phyloP scores from a whole-genome alignment of 2,888 invertebrate genomes.

The Sericinus montela region DNA sequence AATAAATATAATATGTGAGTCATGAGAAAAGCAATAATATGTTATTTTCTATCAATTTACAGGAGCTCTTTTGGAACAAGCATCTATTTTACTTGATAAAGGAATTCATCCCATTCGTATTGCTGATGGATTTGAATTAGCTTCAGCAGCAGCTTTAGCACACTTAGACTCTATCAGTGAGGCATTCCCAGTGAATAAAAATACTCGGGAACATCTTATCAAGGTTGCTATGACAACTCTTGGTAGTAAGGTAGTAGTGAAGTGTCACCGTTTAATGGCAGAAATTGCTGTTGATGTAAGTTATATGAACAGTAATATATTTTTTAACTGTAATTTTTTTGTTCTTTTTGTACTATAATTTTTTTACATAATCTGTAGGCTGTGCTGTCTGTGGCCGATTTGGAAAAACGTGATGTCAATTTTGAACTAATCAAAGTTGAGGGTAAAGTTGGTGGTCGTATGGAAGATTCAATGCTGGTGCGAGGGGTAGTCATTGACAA shows the following conservation, averaged over 20 bases:
- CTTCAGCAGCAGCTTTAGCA: slow-evolving; percentile 91
- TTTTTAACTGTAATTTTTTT: too few species aligned
- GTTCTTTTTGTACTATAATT: neutral
- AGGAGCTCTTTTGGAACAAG: slow-evolving; percentile 97
- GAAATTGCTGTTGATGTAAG: slow-evolving; percentile 93
- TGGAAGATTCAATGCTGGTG: slow-evolving; percentile 98
- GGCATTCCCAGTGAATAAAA: slow-evolving; percentile 90
- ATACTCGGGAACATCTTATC: slow-evolving; percentile 92
- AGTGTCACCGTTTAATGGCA: slow-evolving; percentile 98
- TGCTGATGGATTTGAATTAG: slow-evolving; percentile 98
- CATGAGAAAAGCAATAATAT: neutral
- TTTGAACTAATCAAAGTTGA: slow-evolving; percentile 99
- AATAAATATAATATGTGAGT: too few species aligned
- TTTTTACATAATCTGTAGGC: slow-evolving; percentile 78
- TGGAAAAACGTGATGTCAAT: slow-evolving; percentile 96
- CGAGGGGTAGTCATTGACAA: slow-evolving; percentile 99
- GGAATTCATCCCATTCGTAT: slow-evolving; percentile 99
- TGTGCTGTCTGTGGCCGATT: slow-evolving; percentile 96
- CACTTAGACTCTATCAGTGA: slow-evolving; percentile 94
- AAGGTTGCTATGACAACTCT: slow-evolving; percentile 98
- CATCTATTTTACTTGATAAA: slow-evolving; percentile 93
- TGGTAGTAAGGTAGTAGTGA: slow-evolving; percentile 98
- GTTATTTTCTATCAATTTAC: slow-evolving; percentile 1
- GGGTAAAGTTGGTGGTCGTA: slow-evolving; percentile 96
- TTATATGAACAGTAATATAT: neutral